phyloP scores from a whole-genome alignment of 1,140 invertebrate genomes.

The Diplogasteroides magnus region DNA sequence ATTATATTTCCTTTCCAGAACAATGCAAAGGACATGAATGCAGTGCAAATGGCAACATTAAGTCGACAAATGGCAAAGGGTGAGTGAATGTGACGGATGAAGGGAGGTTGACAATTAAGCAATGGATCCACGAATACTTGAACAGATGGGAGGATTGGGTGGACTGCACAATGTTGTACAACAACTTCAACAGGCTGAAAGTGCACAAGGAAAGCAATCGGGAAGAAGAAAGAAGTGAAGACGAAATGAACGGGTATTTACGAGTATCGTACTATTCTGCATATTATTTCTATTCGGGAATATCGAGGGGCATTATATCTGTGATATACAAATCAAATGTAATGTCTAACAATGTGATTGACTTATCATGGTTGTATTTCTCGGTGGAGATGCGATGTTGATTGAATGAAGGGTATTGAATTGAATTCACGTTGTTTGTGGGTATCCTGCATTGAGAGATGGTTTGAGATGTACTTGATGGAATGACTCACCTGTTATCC shows the following conservation, averaged over 20 bases:
- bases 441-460: background rate
- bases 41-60: slow-evolving; percentile 91
- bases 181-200: slow-evolving; percentile 60
- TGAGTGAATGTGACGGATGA: background rate
- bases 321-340: no score
- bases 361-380: no score
- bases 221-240: no score
- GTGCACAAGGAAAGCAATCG: background rate
- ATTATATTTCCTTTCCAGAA: slow-evolving; percentile 78
- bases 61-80: slow-evolving; percentile 98
- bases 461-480: background rate
- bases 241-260: no score
- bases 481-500: background rate
- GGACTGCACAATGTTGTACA: slow-evolving; percentile 96
- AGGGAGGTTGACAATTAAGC: slow-evolving; percentile 60
- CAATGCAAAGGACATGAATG: slow-evolving; percentile 90
- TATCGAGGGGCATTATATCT: no score
- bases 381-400: no score
- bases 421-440: no score
- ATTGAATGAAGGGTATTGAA: no score
- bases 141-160: slow-evolving; percentile 87
- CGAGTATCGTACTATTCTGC: no score
- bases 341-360: no score
- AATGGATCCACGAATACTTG: slow-evolving; percentile 95
- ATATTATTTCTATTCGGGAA: no score